Conservation (phyloP, 2,113 vertebrate genomes). For the Ictidomys tridecemlineatus region DNA sequence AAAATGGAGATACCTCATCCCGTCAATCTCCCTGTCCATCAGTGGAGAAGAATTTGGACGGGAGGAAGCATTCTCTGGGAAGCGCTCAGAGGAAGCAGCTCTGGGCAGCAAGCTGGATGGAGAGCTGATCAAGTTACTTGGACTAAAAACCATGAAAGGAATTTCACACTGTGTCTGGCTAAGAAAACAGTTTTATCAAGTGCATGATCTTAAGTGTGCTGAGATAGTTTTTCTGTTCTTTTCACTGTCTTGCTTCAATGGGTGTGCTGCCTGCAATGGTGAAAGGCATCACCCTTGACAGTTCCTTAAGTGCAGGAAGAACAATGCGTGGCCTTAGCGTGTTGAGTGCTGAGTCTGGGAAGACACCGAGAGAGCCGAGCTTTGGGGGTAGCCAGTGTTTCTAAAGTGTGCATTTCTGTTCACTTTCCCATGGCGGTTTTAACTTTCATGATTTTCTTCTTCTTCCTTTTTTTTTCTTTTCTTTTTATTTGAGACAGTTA, state of each 20-base stretch:
- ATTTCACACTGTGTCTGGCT: constrained; percentile 85
- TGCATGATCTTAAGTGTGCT: constrained; percentile 76
- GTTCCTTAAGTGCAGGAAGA: background rate
- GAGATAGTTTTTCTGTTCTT: constrained; percentile 70
- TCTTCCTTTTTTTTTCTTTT: background rate
- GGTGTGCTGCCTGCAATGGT: constrained; percentile 34
- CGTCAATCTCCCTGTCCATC: constrained; percentile 79
- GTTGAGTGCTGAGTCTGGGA: background rate
- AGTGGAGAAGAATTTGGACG: constrained; percentile 61
- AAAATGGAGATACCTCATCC: constrained; percentile 70
- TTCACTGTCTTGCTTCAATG: constrained; percentile 64
- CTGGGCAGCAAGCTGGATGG: constrained; percentile 65
- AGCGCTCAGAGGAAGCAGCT: constrained; percentile 42
- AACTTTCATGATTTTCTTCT: constrained; percentile 16
- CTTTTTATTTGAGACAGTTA: background rate
- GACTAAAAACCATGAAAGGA: constrained; percentile 82
- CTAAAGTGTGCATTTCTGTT: background rate
- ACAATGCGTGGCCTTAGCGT: background rate
- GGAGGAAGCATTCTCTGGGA: constrained; percentile 68
- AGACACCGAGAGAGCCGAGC: background rate
- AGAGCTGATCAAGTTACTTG: constrained; percentile 84
- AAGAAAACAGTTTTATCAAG: constrained; percentile 85
- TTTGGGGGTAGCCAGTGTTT: background rate
- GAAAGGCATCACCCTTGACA: constrained; percentile 46
- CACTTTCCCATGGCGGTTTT: constrained; percentile 19